Conservation (phyloP, 2,888 invertebrate species). For the Thecocarcelia acutangulata region DNA sequence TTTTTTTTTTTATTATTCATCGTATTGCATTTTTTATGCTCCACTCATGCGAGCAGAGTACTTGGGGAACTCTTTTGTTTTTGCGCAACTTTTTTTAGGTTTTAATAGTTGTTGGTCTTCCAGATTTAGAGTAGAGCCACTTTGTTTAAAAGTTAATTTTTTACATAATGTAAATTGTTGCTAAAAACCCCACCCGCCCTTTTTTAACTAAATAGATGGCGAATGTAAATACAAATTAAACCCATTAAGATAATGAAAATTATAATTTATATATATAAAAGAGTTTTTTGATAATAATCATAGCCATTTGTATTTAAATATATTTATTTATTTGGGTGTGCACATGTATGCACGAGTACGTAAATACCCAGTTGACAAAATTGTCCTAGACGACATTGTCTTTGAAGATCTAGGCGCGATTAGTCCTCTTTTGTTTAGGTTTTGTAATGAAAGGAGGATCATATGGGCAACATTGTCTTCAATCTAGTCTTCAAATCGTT, state of each 20-base stretch:
- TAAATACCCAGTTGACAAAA: too few species aligned
- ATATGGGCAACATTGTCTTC: too few species aligned
- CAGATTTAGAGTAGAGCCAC: conserved; percentile 28
- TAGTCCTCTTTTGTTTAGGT: too few species aligned
- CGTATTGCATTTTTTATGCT: background rate
- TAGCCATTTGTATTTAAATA: background rate
- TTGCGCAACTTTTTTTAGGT: conserved; percentile 1
- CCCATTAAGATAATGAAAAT: conserved; percentile 15
- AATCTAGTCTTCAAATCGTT: too few species aligned
- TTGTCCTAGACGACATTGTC: too few species aligned
- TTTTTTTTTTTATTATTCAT: background rate
- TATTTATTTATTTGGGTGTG: background rate
- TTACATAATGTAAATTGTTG: background rate
- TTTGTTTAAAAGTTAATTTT: conserved; percentile 51
- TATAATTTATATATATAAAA: conserved; percentile 11
- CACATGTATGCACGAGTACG: background rate
- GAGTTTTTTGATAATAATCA: too few species aligned
- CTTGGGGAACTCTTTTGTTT: conserved; percentile 12
- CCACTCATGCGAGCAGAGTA: conserved; percentile 2
- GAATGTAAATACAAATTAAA: background rate
- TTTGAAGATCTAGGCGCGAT: too few species aligned
- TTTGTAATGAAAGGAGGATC: too few species aligned
- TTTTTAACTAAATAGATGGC: conserved; percentile 5
- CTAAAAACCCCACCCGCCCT: conserved; percentile 16
- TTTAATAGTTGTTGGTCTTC: conserved; percentile 23